Evolutionary conservation across 1,140 invertebrate genomes (phyloP).

Genomic region (Drosophila tsacasi): DNA sequence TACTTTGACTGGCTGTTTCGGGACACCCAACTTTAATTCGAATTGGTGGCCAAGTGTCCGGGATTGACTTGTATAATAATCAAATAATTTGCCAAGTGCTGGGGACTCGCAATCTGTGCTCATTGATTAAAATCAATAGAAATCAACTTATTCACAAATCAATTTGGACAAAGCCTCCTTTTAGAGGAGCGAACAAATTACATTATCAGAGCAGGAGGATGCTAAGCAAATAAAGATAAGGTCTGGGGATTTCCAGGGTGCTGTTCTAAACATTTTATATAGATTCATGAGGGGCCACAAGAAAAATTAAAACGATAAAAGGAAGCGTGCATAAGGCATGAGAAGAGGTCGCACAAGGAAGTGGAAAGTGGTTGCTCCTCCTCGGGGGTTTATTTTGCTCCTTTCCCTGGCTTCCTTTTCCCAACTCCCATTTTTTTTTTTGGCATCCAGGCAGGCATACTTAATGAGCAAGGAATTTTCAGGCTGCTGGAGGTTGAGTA

Average conservation of each 20-base stretch:
- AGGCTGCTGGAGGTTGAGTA: background rate
- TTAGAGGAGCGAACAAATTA: conserved; percentile 31
- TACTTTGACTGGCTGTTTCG: conserved; percentile 17
- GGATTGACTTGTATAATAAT: conserved; percentile 40
- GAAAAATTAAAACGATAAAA: conserved; percentile 62
- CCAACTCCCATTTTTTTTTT: background rate
- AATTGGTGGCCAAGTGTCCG: conserved; percentile 40
- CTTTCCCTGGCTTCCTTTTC: background rate
- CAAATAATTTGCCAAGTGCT: conserved; percentile 46
- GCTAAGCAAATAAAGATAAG: conserved; percentile 22
- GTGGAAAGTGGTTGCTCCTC: background rate
- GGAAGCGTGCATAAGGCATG: conserved; percentile 26
- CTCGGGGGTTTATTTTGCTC: background rate
- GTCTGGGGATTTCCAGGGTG: conserved; percentile 13
- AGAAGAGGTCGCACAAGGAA: conserved; percentile 5
- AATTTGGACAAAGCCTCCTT: conserved; percentile 50
- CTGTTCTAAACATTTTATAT: conserved; percentile 29
- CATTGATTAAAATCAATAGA: conserved; percentile 70
- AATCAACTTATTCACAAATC: conserved; percentile 74
- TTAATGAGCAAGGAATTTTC: conserved; percentile 48
- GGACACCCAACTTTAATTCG: conserved; percentile 39
- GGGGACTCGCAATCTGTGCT: conserved; percentile 18
- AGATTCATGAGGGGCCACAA: conserved; percentile 29
- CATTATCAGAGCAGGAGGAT: conserved; percentile 34
- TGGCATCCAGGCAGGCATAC: conserved; percentile 47